Evolutionary conservation across 1,140 invertebrate genomes (phyloP), one percentile per base, ranked within the genome.

Genomic region (Campodea augens): DNA sequence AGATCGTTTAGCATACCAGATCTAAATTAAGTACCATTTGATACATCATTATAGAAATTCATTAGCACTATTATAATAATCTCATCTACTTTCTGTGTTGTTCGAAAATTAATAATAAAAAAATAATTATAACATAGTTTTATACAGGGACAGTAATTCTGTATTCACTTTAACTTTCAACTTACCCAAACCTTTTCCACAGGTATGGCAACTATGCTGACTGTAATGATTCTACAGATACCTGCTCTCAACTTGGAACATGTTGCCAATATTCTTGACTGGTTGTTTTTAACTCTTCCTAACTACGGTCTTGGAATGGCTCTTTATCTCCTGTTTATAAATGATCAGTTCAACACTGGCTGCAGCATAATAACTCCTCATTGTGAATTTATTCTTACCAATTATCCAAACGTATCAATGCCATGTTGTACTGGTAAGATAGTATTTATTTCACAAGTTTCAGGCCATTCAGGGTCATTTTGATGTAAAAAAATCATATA

Each of bases 151-250:
- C n/a, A n/a, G n/a, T n/a, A n/a, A n/a, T n/a, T n/a, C n/a, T n/a
- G n/a, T n/a, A n/a, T n/a, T n/a, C n/a, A n/a, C n/a, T n/a, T n/a
- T n/a, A n/a, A n/a, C n/a, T n/a, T n/a, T n/a, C n/a, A n/a, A n/a
- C n/a, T n/a, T n/a, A n/a, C n/a, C n/a, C n/a, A n/a, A n/a, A n/a
- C 45, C 44, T 15, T 44, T 43, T 48, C 38, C 46, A 47, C 61
- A 68, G 77, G 77, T 18, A 69, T 74, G 47, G 70, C 74, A 15
- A 69, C 73, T 1, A 67, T 78, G 36, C 64, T 81, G 43, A 68
- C 77, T 13, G 74, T 79, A 1, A 73, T 74, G 52, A 71, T 81
- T 22, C 56, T 82, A 20, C 64, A 66, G 20, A 61, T 72, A 5
- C 69, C 71, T 1, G 58, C 62, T n/a, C 55, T 76, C 7, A 60